Evolutionary conservation across 2,797 vertebrate genomes (phyloP).

Genomic region (Chanos chanos): DNA sequence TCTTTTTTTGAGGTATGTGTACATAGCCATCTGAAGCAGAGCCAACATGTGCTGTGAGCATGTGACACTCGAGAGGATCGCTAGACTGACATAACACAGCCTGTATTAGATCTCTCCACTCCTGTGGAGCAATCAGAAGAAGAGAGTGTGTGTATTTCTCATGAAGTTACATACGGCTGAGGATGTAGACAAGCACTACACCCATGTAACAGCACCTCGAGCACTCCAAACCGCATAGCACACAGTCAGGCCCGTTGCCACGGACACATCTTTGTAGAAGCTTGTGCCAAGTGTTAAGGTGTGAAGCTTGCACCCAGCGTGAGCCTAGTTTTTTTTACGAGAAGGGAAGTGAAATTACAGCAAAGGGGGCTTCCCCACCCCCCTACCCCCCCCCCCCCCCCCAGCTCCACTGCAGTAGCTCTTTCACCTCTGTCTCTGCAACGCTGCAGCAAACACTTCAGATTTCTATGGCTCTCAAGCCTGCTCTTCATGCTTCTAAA

Average conservation of each 20-base stretch:
- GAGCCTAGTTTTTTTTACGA: conserved; percentile 18
- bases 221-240: neutral
- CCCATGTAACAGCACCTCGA: conserved; percentile 10
- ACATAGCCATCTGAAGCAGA: neutral
- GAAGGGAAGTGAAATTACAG: neutral
- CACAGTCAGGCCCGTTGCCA: conserved; percentile 11
- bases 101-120: conserved; percentile 4
- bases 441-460: neutral
- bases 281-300: conserved; percentile 36
- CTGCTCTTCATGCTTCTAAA: too few relatives aligned
- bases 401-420: conserved; percentile 28
- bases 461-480: too few relatives aligned
- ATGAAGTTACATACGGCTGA: neutral
- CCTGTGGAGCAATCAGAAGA: conserved; percentile 1
- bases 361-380: too few relatives aligned
- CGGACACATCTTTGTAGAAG: conserved; percentile 7
- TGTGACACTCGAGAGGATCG: conserved; percentile 3
- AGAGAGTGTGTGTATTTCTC: neutral
- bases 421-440: too few relatives aligned
- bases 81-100: neutral
- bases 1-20: conserved; percentile 21
- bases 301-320: conserved; percentile 27
- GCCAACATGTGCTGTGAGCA: neutral
- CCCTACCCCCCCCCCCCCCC: too few relatives aligned
- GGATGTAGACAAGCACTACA: neutral